These are phyloP conservation scores for Luffia ferchaultella DNA, from an alignment of 2,888 invertebrate species.

Conservation along the genomic window DNA sequence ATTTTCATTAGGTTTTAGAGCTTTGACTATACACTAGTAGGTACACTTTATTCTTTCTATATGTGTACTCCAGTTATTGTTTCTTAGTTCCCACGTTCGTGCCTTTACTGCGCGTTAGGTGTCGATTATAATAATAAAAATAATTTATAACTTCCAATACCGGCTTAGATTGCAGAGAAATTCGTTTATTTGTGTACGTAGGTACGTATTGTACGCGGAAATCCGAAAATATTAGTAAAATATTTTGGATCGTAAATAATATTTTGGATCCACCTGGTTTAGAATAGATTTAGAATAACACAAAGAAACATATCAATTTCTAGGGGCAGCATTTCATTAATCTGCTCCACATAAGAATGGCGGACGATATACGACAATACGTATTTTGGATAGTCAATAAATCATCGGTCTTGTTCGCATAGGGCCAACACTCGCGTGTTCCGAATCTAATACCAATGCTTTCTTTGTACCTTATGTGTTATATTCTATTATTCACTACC, in stretches of 20 bases:
- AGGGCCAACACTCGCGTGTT: not conserved
- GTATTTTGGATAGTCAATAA: not conserved
- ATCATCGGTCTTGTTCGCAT: not conserved
- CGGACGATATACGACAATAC: not conserved
- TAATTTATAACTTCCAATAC: too few relatives aligned
- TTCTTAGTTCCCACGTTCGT: too few relatives aligned
- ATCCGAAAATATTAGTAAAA: not conserved
- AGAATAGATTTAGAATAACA: too few relatives aligned
- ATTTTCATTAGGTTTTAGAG: too few relatives aligned
- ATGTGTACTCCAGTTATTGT: too few relatives aligned
- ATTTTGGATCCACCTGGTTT: not conserved
- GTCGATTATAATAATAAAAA: too few relatives aligned
- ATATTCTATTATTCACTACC: not conserved
- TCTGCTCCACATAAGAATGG: not conserved
- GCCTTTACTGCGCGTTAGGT: too few relatives aligned
- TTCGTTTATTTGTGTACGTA: too few relatives aligned
- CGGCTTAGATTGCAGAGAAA: too few relatives aligned
- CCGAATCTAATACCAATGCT: not conserved
- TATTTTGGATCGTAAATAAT: not conserved
- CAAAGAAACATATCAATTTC: not conserved
- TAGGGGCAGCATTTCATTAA: not conserved
- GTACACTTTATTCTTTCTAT: too few relatives aligned
- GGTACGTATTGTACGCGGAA: not conserved
- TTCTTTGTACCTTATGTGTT: not conserved
- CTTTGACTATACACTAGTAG: too few relatives aligned